Evolutionary conservation across 2,797 vertebrate genomes (phyloP).

Genomic region (Harpagifer antarcticus): DNA sequence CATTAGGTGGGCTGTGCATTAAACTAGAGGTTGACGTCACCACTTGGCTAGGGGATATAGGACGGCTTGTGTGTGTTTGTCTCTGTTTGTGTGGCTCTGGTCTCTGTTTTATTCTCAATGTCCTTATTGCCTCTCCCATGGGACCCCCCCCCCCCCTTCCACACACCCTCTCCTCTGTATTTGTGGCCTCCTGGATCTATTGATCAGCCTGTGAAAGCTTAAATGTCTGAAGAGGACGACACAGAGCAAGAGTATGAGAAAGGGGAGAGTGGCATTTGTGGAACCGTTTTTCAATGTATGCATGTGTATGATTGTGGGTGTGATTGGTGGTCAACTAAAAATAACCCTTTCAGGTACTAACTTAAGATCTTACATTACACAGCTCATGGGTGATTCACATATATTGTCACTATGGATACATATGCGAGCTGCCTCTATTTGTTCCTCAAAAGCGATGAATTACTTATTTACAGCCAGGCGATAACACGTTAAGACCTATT

Average conservation of each 20-base stretch:
- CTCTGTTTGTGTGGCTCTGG: slow-evolving; percentile 50
- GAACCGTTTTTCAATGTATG: slow-evolving; percentile 40
- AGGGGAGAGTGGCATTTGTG: slow-evolving; percentile 43
- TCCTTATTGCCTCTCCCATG: slow-evolving; percentile 78
- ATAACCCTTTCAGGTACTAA: slow-evolving; percentile 51
- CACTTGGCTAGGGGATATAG: slow-evolving; percentile 65
- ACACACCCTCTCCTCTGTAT: slow-evolving; percentile 60
- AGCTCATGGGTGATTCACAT: slow-evolving; percentile 35
- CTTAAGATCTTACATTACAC: slow-evolving; percentile 58
- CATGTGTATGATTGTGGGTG: slow-evolving; percentile 25
- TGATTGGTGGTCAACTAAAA: slow-evolving; percentile 56
- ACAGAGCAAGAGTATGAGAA: slow-evolving; percentile 22
- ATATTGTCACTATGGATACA: slow-evolving; percentile 45
- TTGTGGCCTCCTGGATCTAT: slow-evolving; percentile 80
- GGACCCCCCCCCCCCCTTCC: slow-evolving; percentile 31
- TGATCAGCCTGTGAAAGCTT: slow-evolving; percentile 82
- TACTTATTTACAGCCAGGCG: slow-evolving; percentile 42
- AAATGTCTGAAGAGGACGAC: slow-evolving; percentile 69
- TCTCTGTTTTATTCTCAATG: slow-evolving; percentile 77
- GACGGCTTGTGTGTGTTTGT: slow-evolving; percentile 47
- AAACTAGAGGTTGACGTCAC: slow-evolving; percentile 80
- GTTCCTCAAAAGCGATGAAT: slow-evolving; percentile 44
- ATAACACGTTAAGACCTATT: slow-evolving; percentile 38
- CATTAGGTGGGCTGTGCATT: slow-evolving; percentile 78
- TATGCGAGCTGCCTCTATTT: slow-evolving; percentile 22